phyloP scores from a whole-genome alignment of 2,113 vertebrate species.

The Urocitellus parryii region DNA sequence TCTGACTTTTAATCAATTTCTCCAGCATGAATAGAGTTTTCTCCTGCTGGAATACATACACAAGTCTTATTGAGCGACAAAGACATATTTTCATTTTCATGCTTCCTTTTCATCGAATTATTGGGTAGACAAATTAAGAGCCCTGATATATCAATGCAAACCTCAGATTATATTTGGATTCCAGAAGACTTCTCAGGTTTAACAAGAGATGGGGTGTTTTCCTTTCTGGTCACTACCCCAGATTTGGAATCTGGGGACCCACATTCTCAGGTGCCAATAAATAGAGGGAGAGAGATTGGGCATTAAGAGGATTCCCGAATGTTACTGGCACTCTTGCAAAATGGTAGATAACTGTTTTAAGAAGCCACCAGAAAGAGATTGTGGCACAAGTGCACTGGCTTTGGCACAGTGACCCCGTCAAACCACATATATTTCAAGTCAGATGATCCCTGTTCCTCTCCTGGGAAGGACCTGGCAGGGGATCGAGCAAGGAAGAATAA shows the following conservation, averaged over 20 bases:
- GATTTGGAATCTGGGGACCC: not conserved
- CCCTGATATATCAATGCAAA: not conserved
- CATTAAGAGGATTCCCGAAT: not conserved
- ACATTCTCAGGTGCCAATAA: not conserved
- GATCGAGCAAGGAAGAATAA: not conserved
- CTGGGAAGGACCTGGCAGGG: not conserved
- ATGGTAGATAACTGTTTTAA: not conserved
- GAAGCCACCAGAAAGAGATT: not conserved
- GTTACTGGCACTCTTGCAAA: not conserved
- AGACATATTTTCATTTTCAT: not conserved
- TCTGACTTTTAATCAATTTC: not conserved
- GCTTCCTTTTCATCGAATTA: not conserved
- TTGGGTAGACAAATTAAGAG: not conserved
- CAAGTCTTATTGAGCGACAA: not conserved
- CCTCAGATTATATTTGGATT: not conserved
- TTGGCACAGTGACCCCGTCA: not conserved
- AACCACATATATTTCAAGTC: not conserved
- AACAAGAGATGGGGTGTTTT: not conserved
- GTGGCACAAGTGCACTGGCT: not conserved
- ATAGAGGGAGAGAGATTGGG: not conserved
- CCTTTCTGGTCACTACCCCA: not conserved
- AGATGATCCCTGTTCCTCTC: not conserved
- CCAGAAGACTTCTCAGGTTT: not conserved
- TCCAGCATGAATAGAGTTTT: not conserved
- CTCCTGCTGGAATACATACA: not conserved